Evolutionary conservation across 2,888 invertebrate species (phyloP), one percentile per base, ranked within the genome.

Genomic region (Cyclophora punctaria): DNA sequence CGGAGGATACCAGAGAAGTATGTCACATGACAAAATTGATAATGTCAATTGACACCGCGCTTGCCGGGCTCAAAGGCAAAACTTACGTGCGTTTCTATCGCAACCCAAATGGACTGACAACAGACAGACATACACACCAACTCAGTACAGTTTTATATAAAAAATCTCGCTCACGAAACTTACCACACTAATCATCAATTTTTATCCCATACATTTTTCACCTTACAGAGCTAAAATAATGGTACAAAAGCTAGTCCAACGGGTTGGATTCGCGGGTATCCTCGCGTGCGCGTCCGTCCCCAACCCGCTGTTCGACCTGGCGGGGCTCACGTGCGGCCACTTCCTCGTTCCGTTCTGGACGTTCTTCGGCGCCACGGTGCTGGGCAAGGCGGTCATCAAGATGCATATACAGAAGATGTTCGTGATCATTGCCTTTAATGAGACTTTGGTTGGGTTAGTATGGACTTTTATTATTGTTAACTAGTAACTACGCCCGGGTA

Each of bases 321-420:
- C 99, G 34, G 99, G 99, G 1, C 95, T 99, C 41, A 99, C 98
- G 0, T 99, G 99, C 78, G 99, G 99, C 0, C 99, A 99, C 81
- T 99, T 99, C 80, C 90, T 98, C 54, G 98, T 99, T 64, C 99
- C 99, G 7, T 99, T 99, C 87, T 98, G 98, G 98, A 99, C 99
- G 3, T 99, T 99, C 90, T 99, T 99, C 83, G 99, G 99, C 41
- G 99, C 99, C 53, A 99, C 99, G 0, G 90, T 99, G 1, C 93
- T 99, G 52, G 99, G 99, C 47, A 99, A 99, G 83, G 98, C 98
- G 37, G 91, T 98, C 50, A 93, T 99, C 61, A 99, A 99, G 89
- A 98, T 98, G 96, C 98, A 98, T 77, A 96, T 99, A 78, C 98
- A 99, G 89, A 97, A 97, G 87, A 89, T 98, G 78, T 98, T 98